Conservation (phyloP, 2,888 invertebrate species). For the Neelides folsomi region DNA sequence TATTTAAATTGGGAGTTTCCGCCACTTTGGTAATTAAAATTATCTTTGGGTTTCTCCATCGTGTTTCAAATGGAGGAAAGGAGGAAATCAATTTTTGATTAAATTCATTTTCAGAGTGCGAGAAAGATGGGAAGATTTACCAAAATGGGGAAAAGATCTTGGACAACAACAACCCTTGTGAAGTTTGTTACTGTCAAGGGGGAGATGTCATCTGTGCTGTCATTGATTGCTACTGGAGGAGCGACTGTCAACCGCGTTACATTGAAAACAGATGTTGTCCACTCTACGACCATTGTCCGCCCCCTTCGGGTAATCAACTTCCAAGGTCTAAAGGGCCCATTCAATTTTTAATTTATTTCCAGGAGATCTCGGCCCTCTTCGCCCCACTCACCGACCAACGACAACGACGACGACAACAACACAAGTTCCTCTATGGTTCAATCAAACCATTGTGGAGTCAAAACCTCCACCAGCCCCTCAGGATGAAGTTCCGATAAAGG, state of each 20-base stretch:
- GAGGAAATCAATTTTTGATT: too few relatives aligned
- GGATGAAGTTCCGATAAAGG: too few relatives aligned
- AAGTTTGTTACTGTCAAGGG: constrained; percentile 66
- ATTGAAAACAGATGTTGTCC: constrained; percentile 66
- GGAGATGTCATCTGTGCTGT: constrained; percentile 64
- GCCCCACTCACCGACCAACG: constrained; percentile 9
- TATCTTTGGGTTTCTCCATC: too few relatives aligned
- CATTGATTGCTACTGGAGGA: constrained; percentile 60
- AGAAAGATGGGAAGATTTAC: constrained; percentile 58
- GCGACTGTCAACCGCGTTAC: constrained; percentile 58
- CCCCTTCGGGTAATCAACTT: constrained; percentile 34
- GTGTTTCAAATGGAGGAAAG: too few relatives aligned
- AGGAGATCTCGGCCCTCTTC: constrained; percentile 13
- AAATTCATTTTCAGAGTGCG: constrained; percentile 50
- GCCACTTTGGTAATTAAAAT: too few relatives aligned
- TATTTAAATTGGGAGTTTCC: too few relatives aligned
- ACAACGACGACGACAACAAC: constrained; percentile 4
- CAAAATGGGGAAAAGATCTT: constrained; percentile 62
- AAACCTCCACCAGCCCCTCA: too few relatives aligned
- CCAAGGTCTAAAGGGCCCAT: not conserved
- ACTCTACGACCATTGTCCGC: constrained; percentile 66
- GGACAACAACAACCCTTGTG: constrained; percentile 58
- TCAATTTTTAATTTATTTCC: not conserved
- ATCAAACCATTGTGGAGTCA: not conserved
- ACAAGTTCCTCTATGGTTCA: constrained; percentile 11